Percentiles rank a stretch among this genome's conserved stretches.
phyloP scores from a whole-genome alignment of 2,113 vertebrate genomes.

The Scomber colias region DNA sequence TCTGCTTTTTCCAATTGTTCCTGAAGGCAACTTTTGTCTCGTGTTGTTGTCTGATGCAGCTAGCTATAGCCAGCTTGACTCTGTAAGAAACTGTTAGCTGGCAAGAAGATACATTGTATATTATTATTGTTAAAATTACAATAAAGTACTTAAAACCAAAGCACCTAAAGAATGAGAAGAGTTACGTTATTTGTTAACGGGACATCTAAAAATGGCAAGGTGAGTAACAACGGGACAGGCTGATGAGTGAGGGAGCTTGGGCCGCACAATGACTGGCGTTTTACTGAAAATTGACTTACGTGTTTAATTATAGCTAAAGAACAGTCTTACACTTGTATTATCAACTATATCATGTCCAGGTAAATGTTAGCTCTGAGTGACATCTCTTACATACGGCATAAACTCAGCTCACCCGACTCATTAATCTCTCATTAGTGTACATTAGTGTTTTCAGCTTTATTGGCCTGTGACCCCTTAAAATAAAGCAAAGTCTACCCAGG shows the following conservation, averaged over 20 bases:
- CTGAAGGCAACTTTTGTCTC: constrained; percentile 62
- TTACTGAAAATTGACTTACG: constrained; percentile 20
- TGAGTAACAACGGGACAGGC: constrained; percentile 69
- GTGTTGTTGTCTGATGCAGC: constrained; percentile 66
- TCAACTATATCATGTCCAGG: too few species aligned
- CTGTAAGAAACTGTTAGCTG: constrained; percentile 17
- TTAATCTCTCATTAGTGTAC: not conserved
- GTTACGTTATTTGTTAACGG: constrained; percentile 97
- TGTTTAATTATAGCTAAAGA: constrained; percentile 1
- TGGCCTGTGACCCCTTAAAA: too few species aligned
- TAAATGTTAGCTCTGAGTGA: not conserved
- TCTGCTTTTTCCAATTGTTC: not conserved
- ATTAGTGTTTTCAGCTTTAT: too few species aligned
- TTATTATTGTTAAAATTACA: not conserved
- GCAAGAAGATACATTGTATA: not conserved
- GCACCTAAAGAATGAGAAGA: constrained; percentile 90
- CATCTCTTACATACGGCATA: too few species aligned
- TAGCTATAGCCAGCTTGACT: constrained; percentile 54
- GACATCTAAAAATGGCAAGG: constrained; percentile 94
- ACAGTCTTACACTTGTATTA: not conserved
- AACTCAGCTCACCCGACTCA: not conserved
- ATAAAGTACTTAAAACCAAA: constrained; percentile 37
- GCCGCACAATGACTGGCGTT: constrained; percentile 59
- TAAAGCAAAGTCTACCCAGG: too few species aligned
- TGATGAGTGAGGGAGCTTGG: constrained; percentile 3